Conservation (phyloP, 2,888 invertebrate species). For the Ichneumoninae sp. region DNA sequence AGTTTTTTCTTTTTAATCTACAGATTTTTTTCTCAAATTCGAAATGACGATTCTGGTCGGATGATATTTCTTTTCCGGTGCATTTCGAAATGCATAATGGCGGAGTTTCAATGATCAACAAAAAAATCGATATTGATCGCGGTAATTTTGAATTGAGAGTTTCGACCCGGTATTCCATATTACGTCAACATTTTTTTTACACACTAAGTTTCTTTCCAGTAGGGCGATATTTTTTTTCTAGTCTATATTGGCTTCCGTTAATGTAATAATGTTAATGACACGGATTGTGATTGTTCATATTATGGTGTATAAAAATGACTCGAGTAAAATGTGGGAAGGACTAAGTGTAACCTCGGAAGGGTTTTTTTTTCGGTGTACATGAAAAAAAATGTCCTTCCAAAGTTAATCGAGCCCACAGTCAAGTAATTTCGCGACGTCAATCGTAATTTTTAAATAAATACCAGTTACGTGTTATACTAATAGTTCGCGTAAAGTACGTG, state of each 20-base stretch:
- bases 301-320: not conserved
- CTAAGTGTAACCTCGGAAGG: not conserved
- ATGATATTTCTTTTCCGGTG: not conserved
- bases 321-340: not conserved
- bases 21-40: too few relatives aligned
- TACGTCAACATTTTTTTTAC: not conserved
- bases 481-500: not conserved
- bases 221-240: not conserved
- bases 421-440: not conserved
- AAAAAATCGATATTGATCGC: not conserved
- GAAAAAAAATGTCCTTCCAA: not conserved
- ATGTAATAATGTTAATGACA: not conserved
- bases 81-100: not conserved
- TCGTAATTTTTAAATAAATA: not conserved
- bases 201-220: not conserved
- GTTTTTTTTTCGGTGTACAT: not conserved
- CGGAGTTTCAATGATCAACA: not conserved
- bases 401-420: not conserved
- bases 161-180: not conserved
- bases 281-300: not conserved
- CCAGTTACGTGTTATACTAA: not conserved
- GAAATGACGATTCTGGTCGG: too few relatives aligned
- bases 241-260: not conserved
- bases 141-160: not conserved
- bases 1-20: not conserved